Base-by-base conservation (phyloP, 2,797 vertebrate genomes). In the Danio kyathit region DNA sequence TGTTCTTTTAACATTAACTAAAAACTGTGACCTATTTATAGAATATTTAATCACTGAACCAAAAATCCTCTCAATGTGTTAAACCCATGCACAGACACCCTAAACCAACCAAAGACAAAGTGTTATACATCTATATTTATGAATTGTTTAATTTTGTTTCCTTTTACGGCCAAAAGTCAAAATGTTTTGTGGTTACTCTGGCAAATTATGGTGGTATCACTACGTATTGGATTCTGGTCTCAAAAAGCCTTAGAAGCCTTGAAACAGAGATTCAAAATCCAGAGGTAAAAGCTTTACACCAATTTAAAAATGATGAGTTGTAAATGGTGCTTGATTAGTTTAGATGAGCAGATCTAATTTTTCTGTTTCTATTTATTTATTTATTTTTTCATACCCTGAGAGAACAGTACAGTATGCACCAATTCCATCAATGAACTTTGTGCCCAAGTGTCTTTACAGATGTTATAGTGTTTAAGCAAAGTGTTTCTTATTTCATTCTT, bases 291-390 rank as follows among this genome's bases (percentile, higher is more conserved):
- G 29, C 29, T 29, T 8, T 21, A 46, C 6, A 11, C 44, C 5
- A 10, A 49, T 69, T 69, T 38, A 0, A 51, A 49, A 1, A 19
- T 67, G 13, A 14, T 4, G 13, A 16, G 7, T 16, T 1, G 14
- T 5, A 38, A n/a, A 70, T 54, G 5, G n/a, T 12, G 10, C 51
- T 54, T 38, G 38, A 29, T 29, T 29, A 29, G 29, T 29, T 29
- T 29, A 29, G 3, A 29, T 29, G 29, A 29, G 29, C 29, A 29
- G 29, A 29, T 29, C 41, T 10, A 5, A 57, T 67, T 13, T 48
- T 48, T 77, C 69, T 77, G 64, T 56, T 19, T 67, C 77, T 69
- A 77, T 40, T 59, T 67, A n/a, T 77, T 48, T 77, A 77, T n/a
- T n/a, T n/a, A n/a, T n/a, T n/a, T n/a, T n/a, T n/a, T n/a, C 75